Evolutionary conservation across 2,888 invertebrate genomes (phyloP).

Genomic region (Polydrusus tereticollis): DNA sequence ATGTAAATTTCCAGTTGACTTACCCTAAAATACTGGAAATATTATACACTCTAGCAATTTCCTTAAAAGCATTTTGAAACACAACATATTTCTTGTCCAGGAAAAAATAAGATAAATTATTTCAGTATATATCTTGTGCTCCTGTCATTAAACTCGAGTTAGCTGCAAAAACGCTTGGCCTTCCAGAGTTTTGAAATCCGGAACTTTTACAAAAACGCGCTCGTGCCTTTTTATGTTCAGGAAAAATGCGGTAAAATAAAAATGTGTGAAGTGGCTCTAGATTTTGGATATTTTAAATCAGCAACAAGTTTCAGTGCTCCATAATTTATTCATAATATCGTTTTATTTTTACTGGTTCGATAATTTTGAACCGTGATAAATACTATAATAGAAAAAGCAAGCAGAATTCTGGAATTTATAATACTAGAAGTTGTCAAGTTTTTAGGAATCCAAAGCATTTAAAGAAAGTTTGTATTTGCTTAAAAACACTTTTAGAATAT

Average conservation of each 20-base stretch:
- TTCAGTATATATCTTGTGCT: slow-evolving; percentile 1
- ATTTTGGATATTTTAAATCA: neutral
- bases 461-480: too few relatives aligned
- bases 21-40: neutral
- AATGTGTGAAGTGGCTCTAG: slow-evolving; percentile 3
- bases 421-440: too few relatives aligned
- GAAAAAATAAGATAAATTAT: slow-evolving; percentile 7
- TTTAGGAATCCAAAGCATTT: too few relatives aligned
- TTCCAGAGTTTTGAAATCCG: slow-evolving; percentile 8
- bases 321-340: too few relatives aligned
- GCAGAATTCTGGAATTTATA: too few relatives aligned
- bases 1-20: too few relatives aligned
- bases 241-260: slow-evolving; percentile 9
- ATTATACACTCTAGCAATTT: neutral
- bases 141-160: slow-evolving; percentile 15
- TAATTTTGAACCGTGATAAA: too few relatives aligned
- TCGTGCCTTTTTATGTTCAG: neutral
- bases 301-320: neutral
- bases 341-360: neutral
- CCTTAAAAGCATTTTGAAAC: neutral
- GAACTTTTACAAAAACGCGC: slow-evolving; percentile 14
- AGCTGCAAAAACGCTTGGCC: slow-evolving; percentile 9
- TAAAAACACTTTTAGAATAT: too few relatives aligned
- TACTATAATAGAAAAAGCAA: too few relatives aligned
- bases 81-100: neutral